Percentiles rank a stretch among this genome's conserved stretches.
Evolutionary conservation across 1,140 invertebrate genomes (phyloP).

Genomic region (Aphis gossypii): DNA sequence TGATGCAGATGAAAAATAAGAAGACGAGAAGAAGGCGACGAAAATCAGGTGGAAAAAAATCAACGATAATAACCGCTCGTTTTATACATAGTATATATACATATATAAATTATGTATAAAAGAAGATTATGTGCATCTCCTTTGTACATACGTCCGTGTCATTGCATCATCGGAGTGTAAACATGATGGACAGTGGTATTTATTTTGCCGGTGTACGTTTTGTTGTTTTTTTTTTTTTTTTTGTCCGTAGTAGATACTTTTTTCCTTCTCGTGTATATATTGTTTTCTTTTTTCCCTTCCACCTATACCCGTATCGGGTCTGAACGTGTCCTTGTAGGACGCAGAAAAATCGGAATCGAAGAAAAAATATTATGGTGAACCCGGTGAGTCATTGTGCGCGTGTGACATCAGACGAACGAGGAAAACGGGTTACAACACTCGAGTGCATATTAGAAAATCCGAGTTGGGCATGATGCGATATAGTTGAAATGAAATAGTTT

Average conservation of each 20-base stretch:
- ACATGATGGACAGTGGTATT: conserved; percentile 50
- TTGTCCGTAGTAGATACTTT: background rate
- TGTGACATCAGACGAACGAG: conserved; percentile 33
- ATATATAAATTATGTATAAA: background rate
- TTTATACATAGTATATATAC: background rate
- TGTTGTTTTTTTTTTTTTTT: conserved; percentile 32
- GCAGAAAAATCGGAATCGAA: conserved; percentile 42
- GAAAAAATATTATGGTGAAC: conserved; percentile 34
- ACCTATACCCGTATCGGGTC: background rate
- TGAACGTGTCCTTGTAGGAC: conserved; percentile 30
- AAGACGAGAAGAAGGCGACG: background rate
- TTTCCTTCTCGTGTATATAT: background rate
- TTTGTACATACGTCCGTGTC: conserved; percentile 47
- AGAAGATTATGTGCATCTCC: conserved; percentile 23
- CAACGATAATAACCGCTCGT: conserved; percentile 33
- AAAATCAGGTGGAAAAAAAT: conserved; percentile 1
- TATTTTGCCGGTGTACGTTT: conserved; percentile 13
- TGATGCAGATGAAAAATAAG: background rate
- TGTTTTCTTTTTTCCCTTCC: background rate
- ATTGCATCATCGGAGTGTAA: conserved; percentile 48
- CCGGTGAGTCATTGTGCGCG: conserved; percentile 39
- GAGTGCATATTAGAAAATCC: conserved; percentile 22
- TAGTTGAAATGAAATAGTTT: conserved; percentile 21
- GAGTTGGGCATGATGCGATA: background rate
- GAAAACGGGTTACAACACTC: conserved; percentile 40